Evolutionary conservation across 1,140 invertebrate species (phyloP).

Genomic region (Colletes gigas): DNA sequence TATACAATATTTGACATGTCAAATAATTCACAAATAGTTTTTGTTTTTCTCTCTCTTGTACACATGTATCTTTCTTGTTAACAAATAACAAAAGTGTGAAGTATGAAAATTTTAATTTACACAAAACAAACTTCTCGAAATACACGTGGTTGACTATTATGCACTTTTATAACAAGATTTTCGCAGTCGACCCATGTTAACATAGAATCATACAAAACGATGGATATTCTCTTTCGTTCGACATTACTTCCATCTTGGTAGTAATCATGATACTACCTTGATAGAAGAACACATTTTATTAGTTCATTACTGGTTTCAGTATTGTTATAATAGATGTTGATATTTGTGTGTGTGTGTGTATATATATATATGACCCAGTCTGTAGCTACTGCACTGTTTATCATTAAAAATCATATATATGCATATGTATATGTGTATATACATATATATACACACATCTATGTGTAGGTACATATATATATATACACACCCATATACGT

Average conservation of each 20-base stretch:
- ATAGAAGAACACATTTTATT: slow-evolving; percentile 35
- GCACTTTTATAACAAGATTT: slow-evolving; percentile 38
- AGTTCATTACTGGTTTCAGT: slow-evolving; percentile 34
- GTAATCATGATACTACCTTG: slow-evolving; percentile 17
- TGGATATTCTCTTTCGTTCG: slow-evolving; percentile 29
- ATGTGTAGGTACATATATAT: slow-evolving; percentile 39
- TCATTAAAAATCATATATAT: slow-evolving; percentile 52
- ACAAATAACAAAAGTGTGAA: slow-evolving; percentile 70
- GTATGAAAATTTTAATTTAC: slow-evolving; percentile 55
- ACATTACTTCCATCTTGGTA: slow-evolving; percentile 30
- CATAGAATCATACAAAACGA: slow-evolving; percentile 63
- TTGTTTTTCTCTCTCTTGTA: slow-evolving; percentile 46
- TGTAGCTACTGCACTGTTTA: slow-evolving; percentile 38
- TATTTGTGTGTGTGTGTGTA: slow-evolving; percentile 36
- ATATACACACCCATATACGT: slow-evolving; percentile 24
- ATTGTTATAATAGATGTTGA: slow-evolving; percentile 53
- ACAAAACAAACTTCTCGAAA: slow-evolving; percentile 50
- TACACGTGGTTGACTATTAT: slow-evolving; percentile 37
- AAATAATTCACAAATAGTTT: slow-evolving; percentile 70
- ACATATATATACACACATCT: slow-evolving; percentile 28
- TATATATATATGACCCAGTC: slow-evolving; percentile 49
- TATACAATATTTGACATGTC: slow-evolving; percentile 76
- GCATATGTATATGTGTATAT: slow-evolving; percentile 45
- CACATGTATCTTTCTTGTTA: slow-evolving; percentile 62
- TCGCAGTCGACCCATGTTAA: slow-evolving; percentile 43